phyloP scores from a whole-genome alignment of 1,140 invertebrate genomes.

The Littorina saxatilis region DNA sequence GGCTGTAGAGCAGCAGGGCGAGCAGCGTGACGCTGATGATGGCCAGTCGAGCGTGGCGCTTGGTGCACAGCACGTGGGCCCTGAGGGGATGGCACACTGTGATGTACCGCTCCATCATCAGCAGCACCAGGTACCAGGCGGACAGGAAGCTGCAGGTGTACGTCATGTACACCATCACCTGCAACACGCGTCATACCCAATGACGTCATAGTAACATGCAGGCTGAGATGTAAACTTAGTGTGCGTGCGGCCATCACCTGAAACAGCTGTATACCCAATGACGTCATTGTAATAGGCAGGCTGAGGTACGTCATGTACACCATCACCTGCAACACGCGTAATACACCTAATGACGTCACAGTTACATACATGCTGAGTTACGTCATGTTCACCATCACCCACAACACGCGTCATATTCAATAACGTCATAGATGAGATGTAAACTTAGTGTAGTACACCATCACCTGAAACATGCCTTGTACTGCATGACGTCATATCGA shows the following conservation, averaged over 20 bases:
- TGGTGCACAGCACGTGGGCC: slow-evolving; percentile 66
- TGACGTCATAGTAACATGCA: not conserved
- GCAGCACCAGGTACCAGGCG: slow-evolving; percentile 73
- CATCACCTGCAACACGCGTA: not conserved
- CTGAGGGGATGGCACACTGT: slow-evolving; percentile 71
- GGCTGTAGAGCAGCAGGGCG: slow-evolving; percentile 60
- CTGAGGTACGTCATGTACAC: not conserved
- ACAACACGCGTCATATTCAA: not conserved
- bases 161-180: slow-evolving; percentile 70
- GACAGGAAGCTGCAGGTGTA: slow-evolving; percentile 72
- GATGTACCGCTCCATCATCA: slow-evolving; percentile 75
- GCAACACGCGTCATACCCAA: not conserved
- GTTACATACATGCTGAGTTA: slow-evolving; percentile 57
- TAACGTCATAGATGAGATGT: not conserved
- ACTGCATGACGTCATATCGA: not conserved
- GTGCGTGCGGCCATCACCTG: not conserved
- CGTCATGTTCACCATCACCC: slow-evolving; percentile 70
- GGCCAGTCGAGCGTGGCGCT: slow-evolving; percentile 53
- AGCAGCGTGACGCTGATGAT: slow-evolving; percentile 50
- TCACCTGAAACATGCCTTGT: not conserved
- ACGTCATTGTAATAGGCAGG: not conserved
- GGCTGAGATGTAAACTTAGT: not conserved
- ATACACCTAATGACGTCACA: no score
- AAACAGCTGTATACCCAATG: not conserved
- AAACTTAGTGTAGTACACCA: not conserved